Percentiles rank a stretch among this genome's conserved stretches.
These are phyloP conservation scores for Melitaea cinxia DNA, from an alignment of 1,140 invertebrate species.

Conservation along the genomic window DNA sequence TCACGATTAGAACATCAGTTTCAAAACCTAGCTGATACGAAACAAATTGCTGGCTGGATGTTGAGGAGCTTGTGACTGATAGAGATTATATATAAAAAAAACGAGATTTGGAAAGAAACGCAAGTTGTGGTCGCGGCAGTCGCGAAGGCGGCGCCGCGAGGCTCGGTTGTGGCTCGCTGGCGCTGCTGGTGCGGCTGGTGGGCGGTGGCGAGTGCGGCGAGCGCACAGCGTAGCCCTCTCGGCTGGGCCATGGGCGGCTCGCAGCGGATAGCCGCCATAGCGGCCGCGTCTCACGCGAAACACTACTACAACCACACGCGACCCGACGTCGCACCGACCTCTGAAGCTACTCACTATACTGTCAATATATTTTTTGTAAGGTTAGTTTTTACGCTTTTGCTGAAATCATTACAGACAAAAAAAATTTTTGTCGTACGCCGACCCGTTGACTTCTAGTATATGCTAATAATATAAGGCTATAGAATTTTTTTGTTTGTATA, in stretches of 20 bases:
- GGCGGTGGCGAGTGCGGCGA: conserved; percentile 60
- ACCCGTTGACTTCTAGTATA: too few relatives aligned
- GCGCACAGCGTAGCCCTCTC: conserved; percentile 72
- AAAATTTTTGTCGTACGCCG: neutral
- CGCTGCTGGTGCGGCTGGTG: conserved; percentile 57
- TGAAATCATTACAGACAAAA: neutral
- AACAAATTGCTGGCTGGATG: conserved; percentile 37
- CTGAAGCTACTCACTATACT: conserved; percentile 57
- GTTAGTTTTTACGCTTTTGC: conserved; percentile 47
- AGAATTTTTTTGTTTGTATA: too few relatives aligned
- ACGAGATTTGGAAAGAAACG: conserved; percentile 29
- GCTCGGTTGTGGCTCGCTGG: conserved; percentile 67
- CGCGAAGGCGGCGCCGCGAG: conserved; percentile 60
- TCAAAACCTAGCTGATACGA: conserved; percentile 50
- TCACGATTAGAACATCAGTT: conserved; percentile 24
- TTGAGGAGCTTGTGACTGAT: conserved; percentile 9
- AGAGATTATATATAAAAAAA: conserved; percentile 33
- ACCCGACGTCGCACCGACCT: conserved; percentile 47
- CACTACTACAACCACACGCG: conserved; percentile 71
- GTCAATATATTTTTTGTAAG: conserved; percentile 75
- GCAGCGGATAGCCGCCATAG: conserved; percentile 70
- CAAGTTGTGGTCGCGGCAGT: conserved; percentile 43
- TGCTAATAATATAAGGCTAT: too few relatives aligned
- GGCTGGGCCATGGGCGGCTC: conserved; percentile 78
- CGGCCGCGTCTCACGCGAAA: conserved; percentile 66